phyloP scores from a whole-genome alignment of 2,888 invertebrate species.

The Orchestes rusci region DNA sequence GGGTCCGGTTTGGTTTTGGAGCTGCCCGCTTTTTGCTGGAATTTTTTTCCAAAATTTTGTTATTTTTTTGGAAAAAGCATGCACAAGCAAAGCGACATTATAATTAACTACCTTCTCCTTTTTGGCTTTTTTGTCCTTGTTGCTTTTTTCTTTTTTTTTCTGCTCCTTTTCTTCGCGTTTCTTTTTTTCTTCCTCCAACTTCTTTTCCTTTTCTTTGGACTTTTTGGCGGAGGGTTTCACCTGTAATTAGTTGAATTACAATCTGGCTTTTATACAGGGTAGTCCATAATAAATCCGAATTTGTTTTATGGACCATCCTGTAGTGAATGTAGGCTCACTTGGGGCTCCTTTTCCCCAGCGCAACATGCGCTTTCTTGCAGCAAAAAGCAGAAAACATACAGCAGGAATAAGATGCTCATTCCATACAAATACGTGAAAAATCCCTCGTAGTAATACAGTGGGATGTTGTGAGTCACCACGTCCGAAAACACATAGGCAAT shows the following conservation, averaged over 20 bases:
- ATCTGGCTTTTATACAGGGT: too few relatives aligned
- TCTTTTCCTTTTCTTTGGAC: constrained; percentile 49
- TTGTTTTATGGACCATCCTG: too few relatives aligned
- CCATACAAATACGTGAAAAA: constrained; percentile 93
- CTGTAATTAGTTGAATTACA: too few relatives aligned
- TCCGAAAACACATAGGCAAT: constrained; percentile 92
- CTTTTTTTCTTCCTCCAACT: constrained; percentile 47
- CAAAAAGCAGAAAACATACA: constrained; percentile 92
- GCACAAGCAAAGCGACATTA: too few relatives aligned
- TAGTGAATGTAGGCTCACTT: too few relatives aligned
- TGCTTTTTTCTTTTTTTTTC: constrained; percentile 38
- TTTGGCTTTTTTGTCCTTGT: constrained; percentile 29
- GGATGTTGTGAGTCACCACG: constrained; percentile 86
- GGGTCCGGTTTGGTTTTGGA: constrained; percentile 24
- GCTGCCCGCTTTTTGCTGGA: constrained; percentile 26
- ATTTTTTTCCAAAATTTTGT: too few relatives aligned
- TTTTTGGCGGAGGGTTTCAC: constrained; percentile 41
- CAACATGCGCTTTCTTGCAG: constrained; percentile 87
- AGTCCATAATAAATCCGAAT: too few relatives aligned
- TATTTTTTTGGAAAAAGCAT: too few relatives aligned
- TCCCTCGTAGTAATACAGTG: constrained; percentile 91
- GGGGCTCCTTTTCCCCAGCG: constrained; percentile 59
- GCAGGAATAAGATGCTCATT: constrained; percentile 84
- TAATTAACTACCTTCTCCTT: too few relatives aligned
- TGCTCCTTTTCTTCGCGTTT: constrained; percentile 51